Evolutionary conservation across 1,140 invertebrate species (phyloP), one percentile per base, ranked within the genome.

Genomic region (Drosophila baimaii): DNA sequence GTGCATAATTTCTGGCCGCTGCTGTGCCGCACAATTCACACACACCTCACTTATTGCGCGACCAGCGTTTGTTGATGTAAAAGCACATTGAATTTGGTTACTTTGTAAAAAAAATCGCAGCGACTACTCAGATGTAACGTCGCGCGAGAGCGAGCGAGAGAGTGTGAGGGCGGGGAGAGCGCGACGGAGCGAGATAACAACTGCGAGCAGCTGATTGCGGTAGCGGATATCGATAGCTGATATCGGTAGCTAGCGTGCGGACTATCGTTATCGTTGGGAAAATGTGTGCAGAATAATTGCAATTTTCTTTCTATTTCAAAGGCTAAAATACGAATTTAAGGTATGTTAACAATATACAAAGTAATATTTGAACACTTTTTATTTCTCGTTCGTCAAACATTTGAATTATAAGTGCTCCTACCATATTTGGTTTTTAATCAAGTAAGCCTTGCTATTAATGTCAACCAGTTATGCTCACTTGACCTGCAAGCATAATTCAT

Each of bases 1-100:
- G 55, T 44, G 70, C 66, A 59, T 43, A 33, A 59, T 72, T 54
- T 54, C 51, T 57, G 29, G 29, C 31, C 35, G 43, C 46, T 59
- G 43, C 59, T 56, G 72, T 44, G 55, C 33, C 54, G 55, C 73
- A 76, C 66, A 58, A 54, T 64, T 64, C 41, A 46, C 41, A 46
- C 68, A 65, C 43, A 21, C 63, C 47, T 75, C 62, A 33, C 47
- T 76, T 54, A 57, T 65, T 76, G 54, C 51, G 37, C 61, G 27
- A 47, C 39, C 41, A 64, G 51, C 61, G 73, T 66, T 76, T 76
- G 54, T 66, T 76, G 73, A 52, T 68, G 62, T 76, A 74, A 74
- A 74, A 75, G 66, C 70, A 73, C 72, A 75, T 75, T 75, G 65
- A 76, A 76, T 76, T 76, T 76, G 29, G 72, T 51, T 43, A 54